Conservation (phyloP, 2,113 vertebrate genomes). For the Gobio gobio region DNA sequence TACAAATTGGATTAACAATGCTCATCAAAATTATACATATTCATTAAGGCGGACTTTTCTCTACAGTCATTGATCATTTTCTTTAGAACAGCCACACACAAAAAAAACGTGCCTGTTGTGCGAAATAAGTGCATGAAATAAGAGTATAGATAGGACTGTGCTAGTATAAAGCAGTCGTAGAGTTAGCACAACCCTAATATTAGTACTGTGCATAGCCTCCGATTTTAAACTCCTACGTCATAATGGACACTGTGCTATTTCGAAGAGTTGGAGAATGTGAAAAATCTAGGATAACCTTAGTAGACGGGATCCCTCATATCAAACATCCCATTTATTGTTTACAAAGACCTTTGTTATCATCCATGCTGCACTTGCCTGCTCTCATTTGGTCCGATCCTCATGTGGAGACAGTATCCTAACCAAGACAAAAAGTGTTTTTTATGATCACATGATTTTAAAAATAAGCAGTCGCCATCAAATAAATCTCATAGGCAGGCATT, state of each 20-base stretch:
- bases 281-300: neutral
- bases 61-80: neutral
- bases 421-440: neutral
- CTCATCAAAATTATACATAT: neutral
- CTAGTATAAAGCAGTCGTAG: conserved; percentile 6
- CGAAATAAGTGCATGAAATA: neutral
- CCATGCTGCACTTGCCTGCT: neutral
- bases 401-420: neutral
- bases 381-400: neutral
- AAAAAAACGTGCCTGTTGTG: neutral
- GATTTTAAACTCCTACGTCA: neutral
- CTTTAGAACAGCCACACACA: neutral
- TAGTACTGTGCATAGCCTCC: neutral
- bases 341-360: neutral
- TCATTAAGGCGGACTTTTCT: neutral
- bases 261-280: neutral
- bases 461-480: neutral
- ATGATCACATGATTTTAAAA: neutral
- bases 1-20: neutral
- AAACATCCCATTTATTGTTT: neutral
- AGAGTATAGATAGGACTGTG: neutral
- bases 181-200: conserved; percentile 24
- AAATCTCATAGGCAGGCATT: neutral
- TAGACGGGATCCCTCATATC: neutral
- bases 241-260: neutral